Evolutionary conservation across 2,888 invertebrate species (phyloP).

Genomic region (Deilephila elpenor): DNA sequence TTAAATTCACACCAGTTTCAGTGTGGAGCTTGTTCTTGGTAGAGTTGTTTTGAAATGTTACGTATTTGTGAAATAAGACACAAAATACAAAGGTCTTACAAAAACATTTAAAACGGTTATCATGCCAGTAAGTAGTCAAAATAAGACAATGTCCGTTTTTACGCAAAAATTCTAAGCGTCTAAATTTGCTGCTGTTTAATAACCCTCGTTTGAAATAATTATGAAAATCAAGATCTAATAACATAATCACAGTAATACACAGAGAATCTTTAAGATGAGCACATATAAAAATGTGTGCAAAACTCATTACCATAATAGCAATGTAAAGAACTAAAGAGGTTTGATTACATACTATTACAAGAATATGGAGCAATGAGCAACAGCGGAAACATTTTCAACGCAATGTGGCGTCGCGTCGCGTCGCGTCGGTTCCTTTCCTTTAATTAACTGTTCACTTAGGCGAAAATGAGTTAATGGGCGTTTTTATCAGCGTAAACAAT

Average conservation of each 20-base stretch:
- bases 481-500: slow-evolving; percentile 29
- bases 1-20: no score
- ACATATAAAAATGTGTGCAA: not conserved
- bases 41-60: no score
- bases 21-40: no score
- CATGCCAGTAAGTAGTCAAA: not conserved
- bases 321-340: not conserved
- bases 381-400: slow-evolving; percentile 30
- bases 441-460: slow-evolving; percentile 32
- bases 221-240: not conserved
- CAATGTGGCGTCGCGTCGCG: not conserved
- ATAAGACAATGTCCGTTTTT: not conserved
- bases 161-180: not conserved
- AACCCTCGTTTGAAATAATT: not conserved
- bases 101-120: no score
- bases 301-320: not conserved
- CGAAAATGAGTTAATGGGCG: slow-evolving; percentile 30
- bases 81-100: no score
- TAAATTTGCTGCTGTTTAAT: not conserved
- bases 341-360: not conserved
- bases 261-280: not conserved
- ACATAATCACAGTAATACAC: not conserved
- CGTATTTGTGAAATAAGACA: no score
- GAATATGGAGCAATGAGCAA: slow-evolving; percentile 23
- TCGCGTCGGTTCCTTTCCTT: slow-evolving; percentile 27